phyloP scores from a whole-genome alignment of 1,140 invertebrate species.

The Bombus sibiricus region DNA sequence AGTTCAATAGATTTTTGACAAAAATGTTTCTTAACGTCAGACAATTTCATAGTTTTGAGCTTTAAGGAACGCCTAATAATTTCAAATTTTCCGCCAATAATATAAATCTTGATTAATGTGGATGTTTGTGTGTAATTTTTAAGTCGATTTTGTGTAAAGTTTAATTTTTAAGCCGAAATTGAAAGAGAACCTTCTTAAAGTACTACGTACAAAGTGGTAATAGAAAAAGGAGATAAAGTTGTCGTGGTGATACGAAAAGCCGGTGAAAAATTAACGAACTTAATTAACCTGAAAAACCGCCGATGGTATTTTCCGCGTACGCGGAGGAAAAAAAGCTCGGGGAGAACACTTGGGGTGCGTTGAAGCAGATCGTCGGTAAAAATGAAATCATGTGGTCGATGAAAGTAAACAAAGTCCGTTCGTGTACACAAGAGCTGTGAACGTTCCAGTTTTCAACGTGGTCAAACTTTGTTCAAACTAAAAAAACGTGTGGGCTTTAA shows the following conservation, averaged over 20 bases:
- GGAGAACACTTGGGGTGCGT: slow-evolving; percentile 7
- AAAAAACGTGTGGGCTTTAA: slow-evolving; percentile 23
- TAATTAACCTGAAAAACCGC: slow-evolving; percentile 13
- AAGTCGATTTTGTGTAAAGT: background rate
- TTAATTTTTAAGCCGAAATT: background rate
- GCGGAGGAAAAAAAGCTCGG: background rate
- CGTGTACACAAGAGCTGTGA: slow-evolving; percentile 18
- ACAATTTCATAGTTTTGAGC: no score
- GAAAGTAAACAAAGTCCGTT: slow-evolving; percentile 37
- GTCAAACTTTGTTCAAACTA: slow-evolving; percentile 34
- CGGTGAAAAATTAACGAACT: background rate
- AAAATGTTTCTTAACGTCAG: no score
- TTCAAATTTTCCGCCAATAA: fast-evolving
- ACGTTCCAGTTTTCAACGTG: slow-evolving; percentile 17
- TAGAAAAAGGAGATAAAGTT: background rate
- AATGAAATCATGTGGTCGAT: slow-evolving; percentile 37
- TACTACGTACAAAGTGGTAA: background rate
- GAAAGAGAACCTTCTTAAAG: background rate
- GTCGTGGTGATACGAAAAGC: no score
- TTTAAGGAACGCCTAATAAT: no score
- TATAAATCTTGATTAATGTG: background rate
- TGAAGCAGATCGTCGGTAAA: slow-evolving; percentile 28
- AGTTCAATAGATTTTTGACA: no score
- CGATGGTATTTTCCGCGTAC: background rate
- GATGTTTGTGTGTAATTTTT: background rate